Percentiles rank a stretch among this genome's conserved stretches.
These are phyloP conservation scores for Luehdorfia chinensis DNA, from an alignment of 1,140 invertebrate genomes.

Conservation along the genomic window DNA sequence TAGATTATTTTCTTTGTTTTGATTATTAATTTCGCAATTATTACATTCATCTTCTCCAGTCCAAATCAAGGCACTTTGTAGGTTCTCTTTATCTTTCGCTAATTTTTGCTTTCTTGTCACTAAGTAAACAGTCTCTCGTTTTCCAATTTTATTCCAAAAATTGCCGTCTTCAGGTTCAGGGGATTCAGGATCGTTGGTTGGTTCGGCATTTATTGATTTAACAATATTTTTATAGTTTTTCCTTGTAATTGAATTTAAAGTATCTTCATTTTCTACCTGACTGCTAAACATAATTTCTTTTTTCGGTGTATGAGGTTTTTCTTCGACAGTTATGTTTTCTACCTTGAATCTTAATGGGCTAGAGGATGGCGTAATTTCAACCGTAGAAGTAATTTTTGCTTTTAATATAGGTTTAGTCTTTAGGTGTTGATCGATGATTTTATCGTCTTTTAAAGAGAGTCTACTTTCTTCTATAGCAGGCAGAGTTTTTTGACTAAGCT, in stretches of 20 bases:
- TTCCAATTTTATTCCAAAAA: constrained; percentile 77
- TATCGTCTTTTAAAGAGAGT: constrained; percentile 33
- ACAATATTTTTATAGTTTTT: constrained; percentile 20
- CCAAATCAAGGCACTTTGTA: constrained; percentile 56
- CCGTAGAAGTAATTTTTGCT: constrained; percentile 74
- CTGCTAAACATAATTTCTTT: constrained; percentile 60
- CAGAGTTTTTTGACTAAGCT: constrained; percentile 27
- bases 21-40: background rate
- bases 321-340: constrained; percentile 76
- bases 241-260: constrained; percentile 18
- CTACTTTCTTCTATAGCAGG: constrained; percentile 42
- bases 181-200: constrained; percentile 26
- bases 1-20: constrained; percentile 5
- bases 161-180: constrained; percentile 64
- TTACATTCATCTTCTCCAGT: constrained; percentile 51
- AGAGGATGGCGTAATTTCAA: constrained; percentile 63
- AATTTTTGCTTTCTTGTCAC: constrained; percentile 67
- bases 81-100: constrained; percentile 55
- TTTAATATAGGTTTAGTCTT: constrained; percentile 67
- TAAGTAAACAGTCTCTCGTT: constrained; percentile 77
- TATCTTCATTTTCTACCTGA: constrained; percentile 31
- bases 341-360: constrained; percentile 75
- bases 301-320: constrained; percentile 49
- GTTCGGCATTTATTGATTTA: constrained; percentile 19
- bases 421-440: constrained; percentile 27